Base-by-base conservation (phyloP, 1,140 invertebrate species). In the Drosophila trapezifrons region DNA sequence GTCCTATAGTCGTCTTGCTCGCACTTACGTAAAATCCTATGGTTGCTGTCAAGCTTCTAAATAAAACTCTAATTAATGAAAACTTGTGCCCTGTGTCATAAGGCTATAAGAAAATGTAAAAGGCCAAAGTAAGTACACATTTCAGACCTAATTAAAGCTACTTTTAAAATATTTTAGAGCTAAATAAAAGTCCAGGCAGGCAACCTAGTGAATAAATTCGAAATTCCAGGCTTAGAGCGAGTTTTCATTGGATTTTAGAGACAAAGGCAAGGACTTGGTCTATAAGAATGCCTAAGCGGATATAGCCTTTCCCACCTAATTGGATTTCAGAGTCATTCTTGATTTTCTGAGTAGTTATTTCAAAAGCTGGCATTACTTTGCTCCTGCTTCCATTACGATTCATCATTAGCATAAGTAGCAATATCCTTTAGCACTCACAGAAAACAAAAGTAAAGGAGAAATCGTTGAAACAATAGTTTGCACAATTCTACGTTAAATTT, bases 351-450 rank as follows among this genome's bases (percentile, higher is more conserved):
- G 29, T 32, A 66, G 9, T 29, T 40, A 32, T 63, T 52, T 49
- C 17, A 22, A 56, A 66, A 20, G 27, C 17, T n/a, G 17, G 29
- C 27, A 27, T 4, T 73, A 10, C 27, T 55, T 49, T 32, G 10
- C 40, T 37, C 6, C 29, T 13, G 12, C 49, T 40, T 56, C 1
- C 43, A 17, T 42, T 17, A 17, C 38, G 20, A 70, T 71, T 72
- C 71, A 65, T 75, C 59, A 75, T 75, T 75, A 75, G 70, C 72
- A 75, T 75, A 75, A 75, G 72, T 75, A 75, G 72, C 72, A 65
- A 75, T 75, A 75, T 75, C 71, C 71, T 65, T 47, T 51, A 65
- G 51, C 15, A 35, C 38, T 75, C 38, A 35, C 17, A 25, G 45
- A 35, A 43, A 49, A 56, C 35, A 65, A 65, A 43, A 52, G 13